Conservation (phyloP, 2,888 invertebrate genomes). For the Acronicta aceris region DNA sequence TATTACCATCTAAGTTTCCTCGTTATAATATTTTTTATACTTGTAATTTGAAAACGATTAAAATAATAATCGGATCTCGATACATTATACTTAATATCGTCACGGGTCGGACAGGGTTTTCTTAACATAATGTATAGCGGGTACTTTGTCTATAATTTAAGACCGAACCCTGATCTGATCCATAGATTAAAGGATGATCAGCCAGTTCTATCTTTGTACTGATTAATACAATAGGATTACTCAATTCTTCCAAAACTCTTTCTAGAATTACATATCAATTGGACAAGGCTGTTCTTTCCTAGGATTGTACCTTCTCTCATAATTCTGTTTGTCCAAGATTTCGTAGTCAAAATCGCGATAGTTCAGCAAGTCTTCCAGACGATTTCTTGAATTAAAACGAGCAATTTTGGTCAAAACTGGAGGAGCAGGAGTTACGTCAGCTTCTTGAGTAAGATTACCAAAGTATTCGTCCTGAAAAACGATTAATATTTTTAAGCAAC, state of each 20-base stretch:
- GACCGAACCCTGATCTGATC: too few species aligned
- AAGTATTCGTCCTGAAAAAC: slow-evolving; percentile 79
- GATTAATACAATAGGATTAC: background rate
- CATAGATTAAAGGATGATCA: background rate
- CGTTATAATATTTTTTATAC: too few species aligned
- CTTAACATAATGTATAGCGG: too few species aligned
- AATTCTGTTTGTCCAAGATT: slow-evolving; percentile 70
- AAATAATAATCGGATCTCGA: too few species aligned
- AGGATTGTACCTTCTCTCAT: slow-evolving; percentile 71
- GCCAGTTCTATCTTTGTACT: background rate
- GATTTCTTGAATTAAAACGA: slow-evolving; percentile 77
- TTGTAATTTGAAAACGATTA: too few species aligned
- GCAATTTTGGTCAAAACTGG: slow-evolving; percentile 77
- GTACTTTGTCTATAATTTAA: too few species aligned
- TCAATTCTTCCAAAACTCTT: background rate
- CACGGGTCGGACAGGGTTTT: too few species aligned
- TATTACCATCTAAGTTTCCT: too few species aligned
- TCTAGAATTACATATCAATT: slow-evolving; percentile 56
- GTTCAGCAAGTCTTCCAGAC: slow-evolving; percentile 79
- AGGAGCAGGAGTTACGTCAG: slow-evolving; percentile 70
- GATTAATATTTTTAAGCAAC: slow-evolving; percentile 1
- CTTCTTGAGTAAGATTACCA: slow-evolving; percentile 75
- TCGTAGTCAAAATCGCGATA: slow-evolving; percentile 82
- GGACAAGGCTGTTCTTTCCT: slow-evolving; percentile 72
- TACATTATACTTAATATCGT: too few species aligned